Evolutionary conservation across 2,888 invertebrate species (phyloP).

Genomic region (Helobdella robusta): DNA sequence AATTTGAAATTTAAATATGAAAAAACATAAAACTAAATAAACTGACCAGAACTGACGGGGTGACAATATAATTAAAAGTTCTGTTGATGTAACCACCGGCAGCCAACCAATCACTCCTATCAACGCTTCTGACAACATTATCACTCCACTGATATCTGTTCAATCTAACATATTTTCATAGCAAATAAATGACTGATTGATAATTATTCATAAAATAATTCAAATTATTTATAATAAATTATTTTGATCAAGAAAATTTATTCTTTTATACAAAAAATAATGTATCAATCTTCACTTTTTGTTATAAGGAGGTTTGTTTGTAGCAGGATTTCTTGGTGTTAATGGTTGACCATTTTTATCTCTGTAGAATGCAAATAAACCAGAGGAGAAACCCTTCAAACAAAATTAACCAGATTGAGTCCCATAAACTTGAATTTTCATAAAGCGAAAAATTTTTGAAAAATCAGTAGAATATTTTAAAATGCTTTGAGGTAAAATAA

Average conservation of each 20-base stretch:
- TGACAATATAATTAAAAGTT: conserved; percentile 61
- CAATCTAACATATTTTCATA: conserved; percentile 54
- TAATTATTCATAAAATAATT: not conserved
- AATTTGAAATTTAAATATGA: not conserved
- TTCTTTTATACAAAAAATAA: not conserved
- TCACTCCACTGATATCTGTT: conserved; percentile 91
- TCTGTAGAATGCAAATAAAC: conserved; percentile 88
- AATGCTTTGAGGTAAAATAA: not conserved
- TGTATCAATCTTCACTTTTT: conserved; percentile 34
- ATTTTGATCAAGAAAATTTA: not conserved
- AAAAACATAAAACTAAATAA: not conserved
- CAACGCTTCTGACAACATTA: conserved; percentile 68
- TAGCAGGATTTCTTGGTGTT: conserved; percentile 52
- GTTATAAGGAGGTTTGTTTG: conserved; percentile 67
- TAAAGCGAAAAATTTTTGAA: not conserved
- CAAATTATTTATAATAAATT: not conserved
- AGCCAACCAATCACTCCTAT: conserved; percentile 66
- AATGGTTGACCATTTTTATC: conserved; percentile 75
- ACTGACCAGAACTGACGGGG: conserved; percentile 63
- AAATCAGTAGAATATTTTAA: not conserved
- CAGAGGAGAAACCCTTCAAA: conserved; percentile 76
- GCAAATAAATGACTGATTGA: not conserved
- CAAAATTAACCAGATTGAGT: conserved; percentile 15
- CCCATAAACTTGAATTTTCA: not conserved
- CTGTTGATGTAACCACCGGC: conserved; percentile 65